A percentile compares a stretch with the other conserved stretches of the same genome.
Evolutionary conservation across 2,888 invertebrate genomes (phyloP).

Genomic region (Venusia cambrica): DNA sequence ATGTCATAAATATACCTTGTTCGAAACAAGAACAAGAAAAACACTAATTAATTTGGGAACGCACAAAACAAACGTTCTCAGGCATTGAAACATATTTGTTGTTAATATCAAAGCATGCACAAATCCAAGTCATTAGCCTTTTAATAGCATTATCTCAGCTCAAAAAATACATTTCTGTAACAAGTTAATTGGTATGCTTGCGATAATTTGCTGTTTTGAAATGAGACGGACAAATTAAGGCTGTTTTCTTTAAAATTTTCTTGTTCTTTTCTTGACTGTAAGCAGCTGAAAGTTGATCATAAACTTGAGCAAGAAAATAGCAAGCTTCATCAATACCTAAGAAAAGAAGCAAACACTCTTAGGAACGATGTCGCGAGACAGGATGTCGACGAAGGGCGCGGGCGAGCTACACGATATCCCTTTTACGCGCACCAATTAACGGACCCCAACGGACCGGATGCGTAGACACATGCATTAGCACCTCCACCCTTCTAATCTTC

Average conservation of each 20-base stretch:
- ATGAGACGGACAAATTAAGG: too few relatives aligned
- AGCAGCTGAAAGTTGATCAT: too few relatives aligned
- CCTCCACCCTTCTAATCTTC: conserved; percentile 74
- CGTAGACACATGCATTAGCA: conserved; percentile 74
- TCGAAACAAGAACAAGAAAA: conserved; percentile 18
- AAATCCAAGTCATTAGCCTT: too few relatives aligned
- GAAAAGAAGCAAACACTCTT: conserved; percentile 22
- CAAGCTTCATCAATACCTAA: too few relatives aligned
- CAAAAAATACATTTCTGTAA: too few relatives aligned
- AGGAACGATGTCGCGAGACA: conserved; percentile 50
- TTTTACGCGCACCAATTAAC: conserved; percentile 80
- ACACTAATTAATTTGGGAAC: conserved; percentile 16
- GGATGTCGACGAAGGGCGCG: conserved; percentile 58
- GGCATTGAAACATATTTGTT: conserved; percentile 6
- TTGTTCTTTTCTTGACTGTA: too few relatives aligned
- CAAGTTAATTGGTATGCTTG: too few relatives aligned
- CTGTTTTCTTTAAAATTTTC: too few relatives aligned
- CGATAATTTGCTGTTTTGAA: too few relatives aligned
- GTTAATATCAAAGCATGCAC: conserved; percentile 17
- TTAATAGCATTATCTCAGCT: too few relatives aligned
- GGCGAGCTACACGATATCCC: conserved; percentile 76
- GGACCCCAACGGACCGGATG: conserved; percentile 74
- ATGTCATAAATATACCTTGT: conserved; percentile 18
- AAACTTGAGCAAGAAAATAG: too few relatives aligned
- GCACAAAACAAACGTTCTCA: conserved; percentile 23